A percentile compares a stretch with the other conserved stretches of the same genome.
Conservation (phyloP, 1,140 invertebrate genomes). For the Brachionus angularis region DNA sequence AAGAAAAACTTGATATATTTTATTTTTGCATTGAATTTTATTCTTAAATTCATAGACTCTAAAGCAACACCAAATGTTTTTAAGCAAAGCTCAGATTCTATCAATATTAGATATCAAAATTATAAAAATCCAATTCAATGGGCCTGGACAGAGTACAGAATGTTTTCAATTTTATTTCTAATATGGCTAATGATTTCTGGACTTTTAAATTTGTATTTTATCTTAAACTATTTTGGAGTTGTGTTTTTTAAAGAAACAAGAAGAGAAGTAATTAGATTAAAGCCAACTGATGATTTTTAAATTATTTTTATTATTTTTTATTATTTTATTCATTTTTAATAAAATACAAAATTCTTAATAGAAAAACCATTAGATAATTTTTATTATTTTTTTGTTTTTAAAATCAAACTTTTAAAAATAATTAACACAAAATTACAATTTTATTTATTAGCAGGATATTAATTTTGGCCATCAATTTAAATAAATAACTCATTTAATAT, state of each 20-base stretch:
- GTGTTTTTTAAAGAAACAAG: conserved; percentile 17
- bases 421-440: too few relatives aligned
- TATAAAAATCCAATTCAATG: conserved; percentile 8
- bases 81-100: too few relatives aligned
- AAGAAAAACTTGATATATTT: too few relatives aligned
- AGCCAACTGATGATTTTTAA: conserved; percentile 23
- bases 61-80: too few relatives aligned
- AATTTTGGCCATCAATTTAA: too few relatives aligned
- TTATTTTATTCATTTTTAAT: background rate
- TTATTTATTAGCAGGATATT: too few relatives aligned
- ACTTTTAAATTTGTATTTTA: conserved; percentile 12
- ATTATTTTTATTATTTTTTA: background rate
- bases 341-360: background rate
- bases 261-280: background rate
- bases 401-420: too few relatives aligned
- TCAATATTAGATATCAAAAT: background rate
- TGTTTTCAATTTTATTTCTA: conserved; percentile 7
- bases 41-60: too few relatives aligned
- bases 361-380: too few relatives aligned
- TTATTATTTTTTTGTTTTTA: too few relatives aligned
- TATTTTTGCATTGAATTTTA: too few relatives aligned
- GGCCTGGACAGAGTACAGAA: conserved; percentile 21
- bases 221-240: conserved; percentile 3
- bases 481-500: too few relatives aligned
- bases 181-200: background rate